Percentiles rank a stretch among this genome's conserved stretches.
Evolutionary conservation across 1,140 invertebrate species (phyloP).

Genomic region (Cepaea nemoralis): DNA sequence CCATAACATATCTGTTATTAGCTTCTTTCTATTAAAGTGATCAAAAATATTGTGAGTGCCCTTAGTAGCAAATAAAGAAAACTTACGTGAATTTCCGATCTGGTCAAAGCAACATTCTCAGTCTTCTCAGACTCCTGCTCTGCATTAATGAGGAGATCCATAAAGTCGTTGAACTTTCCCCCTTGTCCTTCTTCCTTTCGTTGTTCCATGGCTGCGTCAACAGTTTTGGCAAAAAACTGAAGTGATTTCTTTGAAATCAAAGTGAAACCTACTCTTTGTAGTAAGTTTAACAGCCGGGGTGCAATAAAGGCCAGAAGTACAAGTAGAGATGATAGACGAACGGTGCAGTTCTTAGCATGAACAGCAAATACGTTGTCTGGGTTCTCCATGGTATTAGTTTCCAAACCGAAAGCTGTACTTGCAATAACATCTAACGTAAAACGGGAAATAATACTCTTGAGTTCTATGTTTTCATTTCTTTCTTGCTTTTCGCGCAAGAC

Average conservation of each 20-base stretch:
- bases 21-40: too few relatives aligned
- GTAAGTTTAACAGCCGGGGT: neutral
- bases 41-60: too few relatives aligned
- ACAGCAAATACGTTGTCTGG: constrained; percentile 67
- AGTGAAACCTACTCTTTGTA: neutral
- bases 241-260: neutral
- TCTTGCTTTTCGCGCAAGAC: constrained; percentile 24
- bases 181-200: neutral
- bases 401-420: constrained; percentile 76
- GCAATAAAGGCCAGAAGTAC: neutral
- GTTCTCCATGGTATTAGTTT: constrained; percentile 75
- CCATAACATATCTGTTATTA: too few relatives aligned
- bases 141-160: constrained; percentile 51
- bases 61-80: too few relatives aligned
- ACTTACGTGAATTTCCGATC: constrained; percentile 3
- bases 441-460: constrained; percentile 54
- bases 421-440: constrained; percentile 78
- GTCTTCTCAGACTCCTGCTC: constrained; percentile 25
- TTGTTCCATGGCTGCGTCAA: constrained; percentile 13
- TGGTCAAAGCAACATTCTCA: neutral
- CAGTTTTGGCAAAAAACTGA: neutral
- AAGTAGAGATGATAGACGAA: constrained; percentile 6
- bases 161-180: constrained; percentile 40
- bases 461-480: constrained; percentile 26
- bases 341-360: constrained; percentile 47